Base-by-base conservation (phyloP, 2,113 vertebrate genomes). In the Leptocoma aspasia region DNA sequence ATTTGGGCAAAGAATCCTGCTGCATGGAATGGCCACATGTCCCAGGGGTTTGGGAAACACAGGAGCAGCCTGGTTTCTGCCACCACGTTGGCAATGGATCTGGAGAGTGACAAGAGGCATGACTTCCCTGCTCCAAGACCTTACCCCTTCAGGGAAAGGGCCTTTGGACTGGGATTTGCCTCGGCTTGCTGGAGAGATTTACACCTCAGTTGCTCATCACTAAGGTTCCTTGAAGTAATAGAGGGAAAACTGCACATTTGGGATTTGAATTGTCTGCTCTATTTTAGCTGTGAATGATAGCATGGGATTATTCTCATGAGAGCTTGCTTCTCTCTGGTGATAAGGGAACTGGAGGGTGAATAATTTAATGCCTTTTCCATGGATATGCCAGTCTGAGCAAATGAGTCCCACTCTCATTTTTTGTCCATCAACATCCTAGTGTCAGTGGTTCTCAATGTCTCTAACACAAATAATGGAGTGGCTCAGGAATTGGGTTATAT, bases 1-100 rank as follows among this genome's bases (percentile, higher is more conserved):
- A 52, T 37, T 31, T 6, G 6, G 11, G 37, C 37, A 44, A 42
- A 76, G 21, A 26, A 76, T 52, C 27, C 44, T 59, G 31, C 61
- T 42, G 3, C 17, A 42, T 28, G 2, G 5, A 22, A 31, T n/a
- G 39, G 18, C n/a, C n/a, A 10, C 15, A 15, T 5, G 49, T 49
- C 2, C 31, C 47, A 41, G 31, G 1, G 2, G 14, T 21, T 81
- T 2, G 2, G 56, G 66, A 56, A 80, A 33, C 0, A 2, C 1
- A 2, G 19, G 16, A 54, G 15, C 41, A 26, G 54, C n/a, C 37
- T 70, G 73, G 33, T 15, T 93, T 65, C 53, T 87, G 59, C 20
- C 47, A 49, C 10, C n/a, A n/a, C n/a, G n/a, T 52, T 77, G 44
- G 16, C 0, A 0, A 42, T 83, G 24, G 35, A 49, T 47, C 53